Percentiles rank a stretch among this genome's conserved stretches.
Conservation (phyloP, 2,888 invertebrate species). For the Unio pictorum region DNA sequence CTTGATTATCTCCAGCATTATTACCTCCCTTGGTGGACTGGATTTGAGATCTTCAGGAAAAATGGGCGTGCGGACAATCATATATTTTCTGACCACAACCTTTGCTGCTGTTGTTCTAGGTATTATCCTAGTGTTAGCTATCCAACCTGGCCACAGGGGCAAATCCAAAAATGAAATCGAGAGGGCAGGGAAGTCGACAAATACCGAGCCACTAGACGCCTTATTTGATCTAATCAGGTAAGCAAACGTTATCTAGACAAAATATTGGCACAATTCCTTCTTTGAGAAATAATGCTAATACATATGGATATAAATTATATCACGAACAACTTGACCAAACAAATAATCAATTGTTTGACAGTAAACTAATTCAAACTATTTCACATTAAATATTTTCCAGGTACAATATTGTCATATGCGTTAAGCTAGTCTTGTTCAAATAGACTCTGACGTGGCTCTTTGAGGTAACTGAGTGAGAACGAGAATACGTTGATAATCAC, state of each 20-base stretch:
- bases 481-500: no score
- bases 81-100: conserved; percentile 93
- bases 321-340: no score
- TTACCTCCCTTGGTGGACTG: conserved; percentile 85
- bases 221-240: conserved; percentile 59
- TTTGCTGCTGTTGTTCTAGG: conserved; percentile 90
- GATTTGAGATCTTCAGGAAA: conserved; percentile 86
- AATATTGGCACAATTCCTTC: no score
- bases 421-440: no score
- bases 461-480: no score
- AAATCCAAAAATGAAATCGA: conserved; percentile 32
- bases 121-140: conserved; percentile 89
- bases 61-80: conserved; percentile 88
- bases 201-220: conserved; percentile 46
- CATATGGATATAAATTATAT: no score
- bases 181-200: conserved; percentile 22
- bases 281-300: no score
- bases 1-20: conserved; percentile 78
- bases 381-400: no score
- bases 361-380: no score
- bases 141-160: conserved; percentile 80
- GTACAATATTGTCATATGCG: no score
- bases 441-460: no score
- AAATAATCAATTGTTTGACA: no score
- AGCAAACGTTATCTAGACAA: neutral